A percentile compares a stretch with the other conserved stretches of the same genome.
These are phyloP conservation scores for Aix galericulata DNA, from an alignment of 2,113 vertebrate species.

Conservation along the genomic window DNA sequence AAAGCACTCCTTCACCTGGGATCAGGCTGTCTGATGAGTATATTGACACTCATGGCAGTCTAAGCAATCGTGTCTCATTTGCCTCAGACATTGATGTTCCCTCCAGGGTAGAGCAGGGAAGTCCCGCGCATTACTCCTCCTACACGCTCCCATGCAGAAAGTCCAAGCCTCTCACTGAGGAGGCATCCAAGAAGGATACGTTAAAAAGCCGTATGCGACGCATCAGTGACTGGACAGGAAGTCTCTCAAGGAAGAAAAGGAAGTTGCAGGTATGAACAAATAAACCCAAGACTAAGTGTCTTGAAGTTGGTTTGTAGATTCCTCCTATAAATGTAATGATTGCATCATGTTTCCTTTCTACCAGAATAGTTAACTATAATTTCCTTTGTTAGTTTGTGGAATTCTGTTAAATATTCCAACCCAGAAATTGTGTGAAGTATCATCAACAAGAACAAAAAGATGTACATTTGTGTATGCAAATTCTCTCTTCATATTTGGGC, in stretches of 20 bases:
- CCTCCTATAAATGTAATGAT: neutral
- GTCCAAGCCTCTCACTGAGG: conserved; percentile 77
- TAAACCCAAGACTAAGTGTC: neutral
- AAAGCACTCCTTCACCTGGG: conserved; percentile 76
- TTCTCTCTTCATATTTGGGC: neutral
- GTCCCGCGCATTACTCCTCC: conserved; percentile 84
- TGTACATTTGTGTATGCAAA: rapidly evolving
- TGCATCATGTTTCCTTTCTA: neutral
- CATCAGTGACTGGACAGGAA: conserved; percentile 96
- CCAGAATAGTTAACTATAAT: neutral
- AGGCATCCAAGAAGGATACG: conserved; percentile 83
- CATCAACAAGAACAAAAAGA: neutral
- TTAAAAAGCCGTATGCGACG: conserved; percentile 90
- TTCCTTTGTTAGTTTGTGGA: neutral
- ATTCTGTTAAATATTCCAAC: neutral
- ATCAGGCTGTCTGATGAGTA: conserved; percentile 78
- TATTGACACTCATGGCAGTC: conserved; percentile 61
- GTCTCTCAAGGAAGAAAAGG: conserved; percentile 92
- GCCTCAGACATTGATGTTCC: conserved; percentile 86
- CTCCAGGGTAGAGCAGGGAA: conserved; percentile 80
- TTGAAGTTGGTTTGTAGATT: neutral
- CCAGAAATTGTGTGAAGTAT: neutral
- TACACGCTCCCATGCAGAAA: conserved; percentile 93
- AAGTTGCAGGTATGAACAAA: conserved; percentile 83
- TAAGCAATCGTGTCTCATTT: conserved; percentile 85